These are phyloP conservation scores for Brachypalpus laphriformis DNA, from an alignment of 2,888 invertebrate species.

Conservation along the genomic window DNA sequence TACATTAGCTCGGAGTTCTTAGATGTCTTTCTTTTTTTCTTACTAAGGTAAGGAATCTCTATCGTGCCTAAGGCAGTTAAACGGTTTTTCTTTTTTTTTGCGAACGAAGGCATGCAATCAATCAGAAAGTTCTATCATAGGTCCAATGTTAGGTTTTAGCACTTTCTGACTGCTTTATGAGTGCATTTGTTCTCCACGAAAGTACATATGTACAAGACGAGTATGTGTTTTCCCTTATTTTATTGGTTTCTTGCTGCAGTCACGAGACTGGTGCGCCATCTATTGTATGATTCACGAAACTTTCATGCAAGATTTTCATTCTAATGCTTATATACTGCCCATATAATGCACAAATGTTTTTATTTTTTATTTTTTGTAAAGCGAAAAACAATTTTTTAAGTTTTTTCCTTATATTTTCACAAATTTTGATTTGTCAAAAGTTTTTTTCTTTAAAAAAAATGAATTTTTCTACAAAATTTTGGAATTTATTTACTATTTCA, in stretches of 20 bases:
- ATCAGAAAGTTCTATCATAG: too few relatives aligned
- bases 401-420: background rate
- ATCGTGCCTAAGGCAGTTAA: too few relatives aligned
- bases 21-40: too few relatives aligned
- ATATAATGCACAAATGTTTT: too few relatives aligned
- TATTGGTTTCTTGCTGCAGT: slow-evolving; percentile 16
- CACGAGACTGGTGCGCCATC: slow-evolving; percentile 35
- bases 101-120: too few relatives aligned
- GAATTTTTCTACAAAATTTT: background rate
- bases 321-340: background rate
- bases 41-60: too few relatives aligned
- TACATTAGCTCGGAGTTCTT: too few relatives aligned
- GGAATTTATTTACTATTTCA: background rate
- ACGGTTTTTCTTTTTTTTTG: too few relatives aligned
- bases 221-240: background rate
- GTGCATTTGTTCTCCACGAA: background rate
- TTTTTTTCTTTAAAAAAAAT: background rate
- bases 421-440: background rate
- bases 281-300: slow-evolving; percentile 39
- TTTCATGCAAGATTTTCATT: background rate
- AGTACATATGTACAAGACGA: background rate
- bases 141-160: too few relatives aligned
- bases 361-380: background rate
- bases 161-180: background rate
- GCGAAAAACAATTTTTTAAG: background rate